A percentile compares a stretch with the other conserved stretches of the same genome.
phyloP scores from a whole-genome alignment of 2,113 vertebrate species.

The Leptobrachium ailaonicum region DNA sequence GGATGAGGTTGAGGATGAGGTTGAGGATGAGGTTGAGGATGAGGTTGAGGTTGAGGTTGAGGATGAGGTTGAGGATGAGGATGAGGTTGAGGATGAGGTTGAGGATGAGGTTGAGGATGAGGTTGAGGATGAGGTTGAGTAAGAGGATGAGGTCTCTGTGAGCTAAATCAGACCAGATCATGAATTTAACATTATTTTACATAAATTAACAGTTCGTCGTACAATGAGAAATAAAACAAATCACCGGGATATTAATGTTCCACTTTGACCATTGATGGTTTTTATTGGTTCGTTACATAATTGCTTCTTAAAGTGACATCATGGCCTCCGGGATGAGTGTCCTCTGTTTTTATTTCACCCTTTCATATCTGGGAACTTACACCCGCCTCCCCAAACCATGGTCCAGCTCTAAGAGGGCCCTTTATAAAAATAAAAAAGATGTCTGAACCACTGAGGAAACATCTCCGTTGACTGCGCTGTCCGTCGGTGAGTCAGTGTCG shows the following conservation, averaged over 20 bases:
- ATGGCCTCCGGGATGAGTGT: background rate
- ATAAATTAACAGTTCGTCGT: slow-evolving; percentile 6
- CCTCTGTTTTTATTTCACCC: background rate
- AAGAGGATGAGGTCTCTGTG: too few species aligned
- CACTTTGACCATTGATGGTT: background rate
- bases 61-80: too few species aligned
- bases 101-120: too few species aligned
- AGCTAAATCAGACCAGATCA: background rate
- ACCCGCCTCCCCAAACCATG: background rate
- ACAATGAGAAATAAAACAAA: background rate
- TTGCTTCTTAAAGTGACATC: background rate
- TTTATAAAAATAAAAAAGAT: background rate
- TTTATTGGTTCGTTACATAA: background rate
- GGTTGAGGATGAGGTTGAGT: too few species aligned
- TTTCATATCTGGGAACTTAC: too few species aligned
- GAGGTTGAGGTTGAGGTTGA: too few species aligned
- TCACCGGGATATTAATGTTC: too few species aligned
- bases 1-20: too few species aligned
- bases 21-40: too few species aligned
- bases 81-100: too few species aligned
- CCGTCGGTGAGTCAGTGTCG: slow-evolving; percentile 5
- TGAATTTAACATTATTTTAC: slow-evolving; percentile 17
- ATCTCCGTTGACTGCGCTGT: background rate
- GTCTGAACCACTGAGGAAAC: background rate
- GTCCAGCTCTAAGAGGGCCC: background rate